Evolutionary conservation across 1,140 invertebrate species (phyloP), one percentile per base, ranked within the genome.

Genomic region (Apis mellifera): DNA sequence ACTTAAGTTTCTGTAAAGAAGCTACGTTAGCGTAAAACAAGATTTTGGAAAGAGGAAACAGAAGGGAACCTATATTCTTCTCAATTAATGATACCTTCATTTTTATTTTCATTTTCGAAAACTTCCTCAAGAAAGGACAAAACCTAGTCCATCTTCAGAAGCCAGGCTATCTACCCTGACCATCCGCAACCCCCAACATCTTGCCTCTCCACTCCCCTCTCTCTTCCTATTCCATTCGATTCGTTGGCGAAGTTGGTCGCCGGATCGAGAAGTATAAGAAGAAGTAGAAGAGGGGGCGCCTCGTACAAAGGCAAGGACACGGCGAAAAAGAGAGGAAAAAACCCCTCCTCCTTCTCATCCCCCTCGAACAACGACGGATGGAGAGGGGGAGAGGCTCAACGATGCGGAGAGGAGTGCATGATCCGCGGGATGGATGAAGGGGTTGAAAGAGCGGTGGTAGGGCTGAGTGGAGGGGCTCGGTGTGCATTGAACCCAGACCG

Each of bases 401-500:
- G 81, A 78, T 64, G 76, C 62, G 72, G 26, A 84, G 32, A 2
- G 83, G 60, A 76, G 83, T 72, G 80, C 62, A 84, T 84, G 79
- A 84, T 81, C 83, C 72, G 65, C 70, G 82, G 69, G 69, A 66
- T 26, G 73, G 82, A 57, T 54, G 70, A 87, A 84, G 82, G 86
- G 88, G 79, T 89, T 86, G 87, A 87, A 83, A 77, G 83, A 83
- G 75, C 52, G 71, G 64, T 59, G 73, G 78, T 23, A 65, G 32
- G 59, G 75, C 54, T 11, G 80, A 81, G 65, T 70, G 42, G 69
- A 32, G 80, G 86, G 79, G 86, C 77, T 57, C 82, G 84, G 89
- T 92, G 92, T 92, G 91, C 92, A 93, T 93, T 93, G 90, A 91
- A 92, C 91, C 91, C 91, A 90, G 88, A 90, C 89, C 84, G 86